A percentile compares a stretch with the other conserved stretches of the same genome.
Evolutionary conservation across 2,888 invertebrate species (phyloP).

Genomic region (Athalia circularis): DNA sequence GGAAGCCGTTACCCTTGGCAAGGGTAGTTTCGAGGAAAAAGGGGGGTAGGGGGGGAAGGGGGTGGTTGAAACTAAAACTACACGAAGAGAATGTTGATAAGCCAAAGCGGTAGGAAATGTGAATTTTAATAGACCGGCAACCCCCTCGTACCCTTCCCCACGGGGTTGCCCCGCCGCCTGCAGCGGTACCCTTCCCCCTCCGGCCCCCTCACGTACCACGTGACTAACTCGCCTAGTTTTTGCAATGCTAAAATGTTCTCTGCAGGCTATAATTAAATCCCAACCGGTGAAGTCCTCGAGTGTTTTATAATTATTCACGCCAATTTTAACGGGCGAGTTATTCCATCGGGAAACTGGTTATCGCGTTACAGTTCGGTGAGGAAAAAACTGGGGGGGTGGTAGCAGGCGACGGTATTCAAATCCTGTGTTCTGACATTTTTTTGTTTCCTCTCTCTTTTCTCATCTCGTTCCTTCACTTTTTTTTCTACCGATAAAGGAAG

Average conservation of each 20-base stretch:
- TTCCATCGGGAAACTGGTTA: slow-evolving; percentile 28
- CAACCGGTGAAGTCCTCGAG: not conserved
- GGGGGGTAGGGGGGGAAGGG: not conserved
- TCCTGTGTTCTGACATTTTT: not conserved
- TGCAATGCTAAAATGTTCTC: slow-evolving; percentile 16
- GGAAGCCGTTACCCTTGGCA: not conserved
- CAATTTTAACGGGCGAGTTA: slow-evolving; percentile 32
- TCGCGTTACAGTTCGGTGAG: not conserved
- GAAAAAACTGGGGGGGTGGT: no score
- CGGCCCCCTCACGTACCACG: not conserved
- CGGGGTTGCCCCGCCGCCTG: not conserved
- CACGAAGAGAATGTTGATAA: slow-evolving; percentile 37
- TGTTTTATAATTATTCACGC: slow-evolving; percentile 28
- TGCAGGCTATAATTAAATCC: slow-evolving; percentile 21
- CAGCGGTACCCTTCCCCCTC: not conserved
- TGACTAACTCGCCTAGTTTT: not conserved
- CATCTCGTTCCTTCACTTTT: no score
- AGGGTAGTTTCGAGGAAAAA: no score
- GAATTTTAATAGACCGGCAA: slow-evolving; percentile 37
- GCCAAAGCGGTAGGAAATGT: slow-evolving; percentile 9
- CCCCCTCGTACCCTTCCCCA: not conserved
- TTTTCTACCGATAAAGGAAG: no score
- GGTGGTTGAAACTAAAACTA: not conserved
- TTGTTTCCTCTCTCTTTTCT: not conserved
- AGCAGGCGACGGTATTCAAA: not conserved